These are phyloP conservation scores for Channa argus DNA, from an alignment of 2,113 vertebrate genomes.

Conservation along the genomic window DNA sequence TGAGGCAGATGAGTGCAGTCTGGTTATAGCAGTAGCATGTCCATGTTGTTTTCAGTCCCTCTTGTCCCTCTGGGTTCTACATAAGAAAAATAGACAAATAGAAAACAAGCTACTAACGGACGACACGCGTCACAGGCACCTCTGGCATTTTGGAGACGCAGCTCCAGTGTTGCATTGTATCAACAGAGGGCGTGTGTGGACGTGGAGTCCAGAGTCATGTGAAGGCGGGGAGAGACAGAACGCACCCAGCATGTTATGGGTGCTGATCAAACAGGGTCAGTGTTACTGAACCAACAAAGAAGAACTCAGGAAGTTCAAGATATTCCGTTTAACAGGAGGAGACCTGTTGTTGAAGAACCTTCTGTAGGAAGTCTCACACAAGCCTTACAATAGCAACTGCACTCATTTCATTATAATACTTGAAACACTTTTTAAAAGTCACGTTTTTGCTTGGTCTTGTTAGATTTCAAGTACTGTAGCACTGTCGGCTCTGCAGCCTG, in stretches of 20 bases:
- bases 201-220: background rate
- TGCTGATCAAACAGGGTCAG: background rate
- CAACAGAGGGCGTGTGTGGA: background rate
- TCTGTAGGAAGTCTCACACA: conserved; percentile 14
- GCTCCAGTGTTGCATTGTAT: background rate
- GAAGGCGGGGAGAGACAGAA: background rate
- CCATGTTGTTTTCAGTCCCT: background rate
- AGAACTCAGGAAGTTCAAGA: background rate
- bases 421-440: conserved; percentile 41
- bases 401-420: conserved; percentile 41
- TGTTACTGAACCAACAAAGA: background rate
- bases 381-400: conserved; percentile 46
- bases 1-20: conserved; percentile 24
- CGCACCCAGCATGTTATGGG: conserved; percentile 7
- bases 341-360: conserved; percentile 11
- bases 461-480: conserved; percentile 26
- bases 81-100: conserved; percentile 17
- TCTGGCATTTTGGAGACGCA: conserved; percentile 3
- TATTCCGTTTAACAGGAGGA: background rate
- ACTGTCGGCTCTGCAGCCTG: background rate
- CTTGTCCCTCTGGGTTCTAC: conserved; percentile 10
- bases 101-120: conserved; percentile 21
- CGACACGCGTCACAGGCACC: background rate
- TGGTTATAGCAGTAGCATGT: conserved; percentile 42
- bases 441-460: conserved; percentile 29